Percentiles rank a stretch among this genome's conserved stretches.
phyloP scores from a whole-genome alignment of 2,797 vertebrate genomes.

The Neosalanx taihuensis region DNA sequence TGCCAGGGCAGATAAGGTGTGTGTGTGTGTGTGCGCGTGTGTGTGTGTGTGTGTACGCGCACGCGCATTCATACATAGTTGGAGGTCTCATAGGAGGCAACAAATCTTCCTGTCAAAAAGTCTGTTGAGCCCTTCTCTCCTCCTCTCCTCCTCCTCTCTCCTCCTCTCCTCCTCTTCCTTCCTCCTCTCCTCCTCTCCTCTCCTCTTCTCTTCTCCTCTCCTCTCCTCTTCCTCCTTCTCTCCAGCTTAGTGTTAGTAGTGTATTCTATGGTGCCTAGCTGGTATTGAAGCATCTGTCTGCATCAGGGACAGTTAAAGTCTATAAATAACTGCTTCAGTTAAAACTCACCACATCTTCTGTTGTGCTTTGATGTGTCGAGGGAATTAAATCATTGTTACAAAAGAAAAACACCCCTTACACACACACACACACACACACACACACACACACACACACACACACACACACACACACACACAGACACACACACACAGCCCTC shows the following conservation, averaged over 20 bases:
- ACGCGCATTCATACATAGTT: neutral
- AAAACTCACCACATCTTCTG: too few relatives aligned
- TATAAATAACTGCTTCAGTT: too few relatives aligned
- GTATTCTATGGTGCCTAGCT: too few relatives aligned
- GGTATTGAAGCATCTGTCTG: too few relatives aligned
- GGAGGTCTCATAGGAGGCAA: slow-evolving; percentile 18
- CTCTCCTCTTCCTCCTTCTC: too few relatives aligned
- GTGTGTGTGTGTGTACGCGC: neutral
- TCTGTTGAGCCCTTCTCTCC: slow-evolving; percentile 17
- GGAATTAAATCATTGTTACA: neutral
- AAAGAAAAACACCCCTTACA: neutral
- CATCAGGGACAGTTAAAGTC: too few relatives aligned
- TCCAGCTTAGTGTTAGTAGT: too few relatives aligned
- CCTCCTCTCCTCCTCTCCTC: too few relatives aligned
- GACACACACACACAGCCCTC: slow-evolving; percentile 23
- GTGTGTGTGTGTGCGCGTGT: slow-evolving; percentile 21
- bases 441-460: slow-evolving; percentile 6
- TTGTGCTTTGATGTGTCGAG: too few relatives aligned
- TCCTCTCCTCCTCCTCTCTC: too few relatives aligned
- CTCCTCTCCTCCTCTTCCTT: too few relatives aligned
- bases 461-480: slow-evolving; percentile 11
- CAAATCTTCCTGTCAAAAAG: slow-evolving; percentile 34
- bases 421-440: neutral
- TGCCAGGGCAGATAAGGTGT: slow-evolving; percentile 55
- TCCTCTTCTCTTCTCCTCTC: too few relatives aligned